phyloP scores from a whole-genome alignment of 2,113 vertebrate genomes.

The Dolichallabes microphthalmus region DNA sequence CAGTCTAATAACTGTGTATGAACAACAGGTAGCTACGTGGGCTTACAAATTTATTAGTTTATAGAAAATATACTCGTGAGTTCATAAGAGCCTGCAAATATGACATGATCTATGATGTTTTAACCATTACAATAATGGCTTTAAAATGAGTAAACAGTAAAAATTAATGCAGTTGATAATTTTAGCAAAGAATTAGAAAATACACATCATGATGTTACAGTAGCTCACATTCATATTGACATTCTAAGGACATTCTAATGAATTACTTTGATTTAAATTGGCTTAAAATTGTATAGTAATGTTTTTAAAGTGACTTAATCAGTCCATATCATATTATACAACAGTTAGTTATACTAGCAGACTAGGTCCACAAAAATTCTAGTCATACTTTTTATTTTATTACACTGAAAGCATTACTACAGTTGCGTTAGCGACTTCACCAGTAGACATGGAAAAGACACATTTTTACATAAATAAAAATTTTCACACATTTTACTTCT shows the following conservation, averaged over 20 bases:
- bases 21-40: constrained; percentile 23
- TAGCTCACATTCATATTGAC: neutral
- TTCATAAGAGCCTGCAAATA: neutral
- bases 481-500: neutral
- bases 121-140: neutral
- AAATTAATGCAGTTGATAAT: neutral
- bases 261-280: neutral
- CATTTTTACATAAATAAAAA: neutral
- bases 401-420: neutral
- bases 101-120: neutral
- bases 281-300: neutral
- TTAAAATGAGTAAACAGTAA: no score
- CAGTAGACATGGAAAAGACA: neutral
- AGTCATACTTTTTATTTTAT: neutral
- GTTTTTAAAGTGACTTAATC: neutral
- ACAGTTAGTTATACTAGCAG: neutral
- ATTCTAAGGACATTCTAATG: neutral
- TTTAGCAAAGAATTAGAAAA: neutral
- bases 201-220: neutral
- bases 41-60: no score
- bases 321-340: neutral
- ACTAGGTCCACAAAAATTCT: neutral
- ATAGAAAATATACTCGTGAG: neutral
- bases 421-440: neutral
- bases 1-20: constrained; percentile 6